Base-by-base conservation (phyloP, 2,797 vertebrate species). In the Fundulus diaphanus region DNA sequence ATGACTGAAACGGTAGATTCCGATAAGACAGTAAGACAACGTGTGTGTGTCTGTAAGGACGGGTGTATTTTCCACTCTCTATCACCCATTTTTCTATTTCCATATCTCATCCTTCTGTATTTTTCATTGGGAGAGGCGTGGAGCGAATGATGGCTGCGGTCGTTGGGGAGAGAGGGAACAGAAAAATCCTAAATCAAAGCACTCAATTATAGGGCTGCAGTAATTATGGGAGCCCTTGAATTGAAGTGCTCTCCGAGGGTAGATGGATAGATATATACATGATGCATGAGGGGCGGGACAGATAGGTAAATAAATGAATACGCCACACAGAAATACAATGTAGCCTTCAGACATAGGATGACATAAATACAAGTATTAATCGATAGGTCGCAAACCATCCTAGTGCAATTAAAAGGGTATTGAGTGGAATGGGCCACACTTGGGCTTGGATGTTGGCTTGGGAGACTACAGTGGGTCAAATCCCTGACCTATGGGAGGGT, bases 261-360 rank as follows among this genome's bases (percentile, higher is more conserved):
- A 92, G 92, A 95, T 91, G 90, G 93, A 94, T 92, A 92, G 92
- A 94, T 91, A 92, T 91, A 91, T 89, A 85, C 90, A 92, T 93
- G 93, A 94, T 93, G 94, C 90, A 93, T 85, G 90, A 89, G 89
- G 92, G 84, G 91, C 71, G 87, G 89, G 89, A 91, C 92, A 91
- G 91, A 93, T 94, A 94, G 94, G 93, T 93, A 95, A 95, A 95
- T 95, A 95, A 94, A 95, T 95, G 94, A 95, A 95, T 93, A 93
- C 93, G 93, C 92, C 94, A 94, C 88, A 83, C 90, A 94, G 90
- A 94, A 95, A 95, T 95, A 95, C 94, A 95, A 93, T 93, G 94
- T 91, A 92, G 92, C 90, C 88, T 90, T 70, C 31, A 78, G 87
- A 81, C 87, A 84, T 4, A 35, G 79, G 87, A 87, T 79, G 84